Evolutionary conservation across 2,888 invertebrate species (phyloP), one percentile per base, ranked within the genome.

Genomic region (Drosophila gaucha): DNA sequence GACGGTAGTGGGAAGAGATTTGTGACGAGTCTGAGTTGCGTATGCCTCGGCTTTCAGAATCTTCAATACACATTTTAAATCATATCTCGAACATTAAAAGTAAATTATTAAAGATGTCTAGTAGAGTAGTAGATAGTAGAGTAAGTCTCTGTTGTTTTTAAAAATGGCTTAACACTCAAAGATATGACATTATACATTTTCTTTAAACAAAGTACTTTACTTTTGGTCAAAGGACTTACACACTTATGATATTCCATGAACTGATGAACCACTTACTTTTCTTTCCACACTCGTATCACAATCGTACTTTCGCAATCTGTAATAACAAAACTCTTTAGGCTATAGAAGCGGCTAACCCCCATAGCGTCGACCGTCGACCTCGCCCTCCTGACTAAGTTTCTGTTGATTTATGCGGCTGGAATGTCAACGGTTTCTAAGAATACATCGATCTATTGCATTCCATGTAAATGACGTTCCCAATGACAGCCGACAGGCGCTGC

Each of bases 361-460:
- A 51, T 41, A 31, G 18, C 33, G 24, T 12, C 26, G 26, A 14
- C 39, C 30, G 28, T 47, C 26, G 9, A 39, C 20, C 18, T 35
- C 4, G 6, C n/a, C 22, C 9, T 16, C 10, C 9, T 20, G 24
- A 18, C 24, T 18, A 28, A 49, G 39, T 55, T 30, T 20, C 47
- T 60, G 59, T 62, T 76, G 74, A 76, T 76, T 67, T 74, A 77
- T 77, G 56, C 56, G 50, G 69, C 35, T 64, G 41, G 28, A 56
- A 56, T 22, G 77, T 77, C 65, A 57, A 58, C 62, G 62, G 36
- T 55, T 77, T 77, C 78, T 63, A 46, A 46, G 77, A 77, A 77
- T 49, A 66, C 77, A 76, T 73, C 69, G 76, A 76, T 76, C 76
- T 76, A 69, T 66, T 54, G 77, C 63, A 68, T 65, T 74, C 49